A percentile compares a stretch with the other conserved stretches of the same genome.
Evolutionary conservation across 1,140 invertebrate genomes (phyloP).

Genomic region (Rhopalosiphum padi): DNA sequence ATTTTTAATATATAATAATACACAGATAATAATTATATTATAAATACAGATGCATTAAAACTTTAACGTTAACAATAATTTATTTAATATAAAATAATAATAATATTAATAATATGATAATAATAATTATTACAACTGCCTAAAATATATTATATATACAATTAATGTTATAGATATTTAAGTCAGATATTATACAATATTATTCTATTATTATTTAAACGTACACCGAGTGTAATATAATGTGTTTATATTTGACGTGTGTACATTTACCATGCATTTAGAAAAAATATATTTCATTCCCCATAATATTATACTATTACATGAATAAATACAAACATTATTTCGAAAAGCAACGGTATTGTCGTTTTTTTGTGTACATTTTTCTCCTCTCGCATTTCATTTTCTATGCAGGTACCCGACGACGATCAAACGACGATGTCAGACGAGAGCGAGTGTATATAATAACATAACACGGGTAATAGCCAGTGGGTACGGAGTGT

Average conservation of each 20-base stretch:
- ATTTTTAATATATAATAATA: too few species aligned
- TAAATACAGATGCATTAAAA: too few species aligned
- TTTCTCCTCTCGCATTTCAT: background rate
- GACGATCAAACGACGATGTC: background rate
- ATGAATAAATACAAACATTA: slow-evolving; percentile 7
- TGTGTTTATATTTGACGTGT: background rate
- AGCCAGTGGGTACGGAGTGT: background rate
- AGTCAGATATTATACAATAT: background rate
- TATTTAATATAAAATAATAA: too few species aligned
- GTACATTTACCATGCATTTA: slow-evolving; percentile 26
- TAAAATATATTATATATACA: too few species aligned
- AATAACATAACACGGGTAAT: background rate
- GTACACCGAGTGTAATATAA: background rate
- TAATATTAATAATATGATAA: too few species aligned
- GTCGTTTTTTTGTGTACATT: background rate
- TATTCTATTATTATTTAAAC: background rate
- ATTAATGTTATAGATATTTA: slow-evolving; percentile 32
- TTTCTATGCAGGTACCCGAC: background rate
- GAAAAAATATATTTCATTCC: slow-evolving; percentile 11
- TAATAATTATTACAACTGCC: too few species aligned
- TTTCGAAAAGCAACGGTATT: background rate
- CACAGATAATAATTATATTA: too few species aligned
- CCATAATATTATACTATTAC: slow-evolving; percentile 21
- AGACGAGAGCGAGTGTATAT: background rate
- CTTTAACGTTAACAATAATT: too few species aligned